A percentile compares a stretch with the other conserved stretches of the same genome.
Conservation (phyloP, 2,888 invertebrate genomes). For the Philereme transversata region DNA sequence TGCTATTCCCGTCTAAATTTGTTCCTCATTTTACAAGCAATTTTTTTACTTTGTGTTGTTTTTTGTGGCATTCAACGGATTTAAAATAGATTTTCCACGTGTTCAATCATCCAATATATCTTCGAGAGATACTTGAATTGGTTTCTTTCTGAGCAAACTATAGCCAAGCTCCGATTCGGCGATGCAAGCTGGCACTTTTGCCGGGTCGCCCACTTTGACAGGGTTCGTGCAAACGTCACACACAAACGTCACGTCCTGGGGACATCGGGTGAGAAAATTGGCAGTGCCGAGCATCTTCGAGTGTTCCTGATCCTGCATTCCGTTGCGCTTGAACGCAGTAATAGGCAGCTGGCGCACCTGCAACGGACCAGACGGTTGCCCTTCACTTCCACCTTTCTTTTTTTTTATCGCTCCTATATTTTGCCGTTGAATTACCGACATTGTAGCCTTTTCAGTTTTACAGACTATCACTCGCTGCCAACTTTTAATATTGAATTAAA, state of each 20-base stretch:
- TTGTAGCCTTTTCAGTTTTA: conserved; percentile 15
- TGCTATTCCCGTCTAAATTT: conserved; percentile 40
- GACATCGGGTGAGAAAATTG: conserved; percentile 66
- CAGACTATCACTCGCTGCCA: conserved; percentile 21
- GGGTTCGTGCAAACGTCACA: conserved; percentile 53
- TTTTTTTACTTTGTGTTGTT: conserved; percentile 30
- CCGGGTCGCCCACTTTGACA: conserved; percentile 60
- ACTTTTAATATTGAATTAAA: conserved; percentile 30
- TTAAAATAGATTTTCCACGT: conserved; percentile 14
- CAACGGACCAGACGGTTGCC: conserved; percentile 65
- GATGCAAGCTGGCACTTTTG: conserved; percentile 60
- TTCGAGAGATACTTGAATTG: conserved; percentile 63
- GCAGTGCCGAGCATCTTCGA: conserved; percentile 66
- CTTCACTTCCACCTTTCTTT: conserved; percentile 48
- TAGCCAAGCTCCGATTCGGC: conserved; percentile 43
- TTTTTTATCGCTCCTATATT: conserved; percentile 13
- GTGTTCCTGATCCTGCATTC: conserved; percentile 77
- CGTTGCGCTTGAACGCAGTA: conserved; percentile 76
- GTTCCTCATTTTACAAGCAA: conserved; percentile 38
- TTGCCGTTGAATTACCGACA: conserved; percentile 16
- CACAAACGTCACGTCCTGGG: conserved; percentile 66
- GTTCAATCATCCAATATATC: conserved; percentile 64
- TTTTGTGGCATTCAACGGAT: conserved; percentile 20
- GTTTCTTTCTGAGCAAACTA: conserved; percentile 55
- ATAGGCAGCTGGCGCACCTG: conserved; percentile 74